Percentiles rank a stretch among this genome's conserved stretches.
Conservation (phyloP, 2,113 vertebrate species). For the Hippocampus zosterae region DNA sequence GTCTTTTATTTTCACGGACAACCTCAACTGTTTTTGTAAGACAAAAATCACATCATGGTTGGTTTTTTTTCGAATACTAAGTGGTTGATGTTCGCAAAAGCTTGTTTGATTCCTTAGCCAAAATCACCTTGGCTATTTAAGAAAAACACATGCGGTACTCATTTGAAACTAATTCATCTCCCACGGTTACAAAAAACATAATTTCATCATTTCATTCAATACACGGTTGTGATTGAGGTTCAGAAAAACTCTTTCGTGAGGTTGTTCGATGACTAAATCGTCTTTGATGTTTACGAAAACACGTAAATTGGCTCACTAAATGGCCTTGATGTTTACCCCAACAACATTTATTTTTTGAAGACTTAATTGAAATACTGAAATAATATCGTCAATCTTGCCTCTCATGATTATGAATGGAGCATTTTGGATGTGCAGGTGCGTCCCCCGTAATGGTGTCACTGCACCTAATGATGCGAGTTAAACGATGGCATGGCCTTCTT, state of each 20-base stretch:
- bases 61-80: no score
- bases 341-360: not conserved
- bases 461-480: not conserved
- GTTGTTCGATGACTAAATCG: not conserved
- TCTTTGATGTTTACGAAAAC: not conserved
- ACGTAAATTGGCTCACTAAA: not conserved
- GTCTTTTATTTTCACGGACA: no score
- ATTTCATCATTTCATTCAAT: not conserved
- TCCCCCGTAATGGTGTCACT: not conserved
- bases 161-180: no score
- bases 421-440: not conserved
- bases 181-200: not conserved
- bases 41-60: no score
- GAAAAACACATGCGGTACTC: no score
- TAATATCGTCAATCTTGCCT: not conserved
- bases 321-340: not conserved
- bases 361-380: not conserved
- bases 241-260: not conserved
- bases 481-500: not conserved
- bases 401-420: not conserved
- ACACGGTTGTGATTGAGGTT: not conserved
- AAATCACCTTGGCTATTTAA: no score
- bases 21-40: no score
- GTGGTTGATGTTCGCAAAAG: no score
- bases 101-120: no score